Percentiles rank a stretch among this genome's conserved stretches.
These are phyloP conservation scores for Trisateles emortualis DNA, from an alignment of 2,888 invertebrate genomes.

Conservation along the genomic window DNA sequence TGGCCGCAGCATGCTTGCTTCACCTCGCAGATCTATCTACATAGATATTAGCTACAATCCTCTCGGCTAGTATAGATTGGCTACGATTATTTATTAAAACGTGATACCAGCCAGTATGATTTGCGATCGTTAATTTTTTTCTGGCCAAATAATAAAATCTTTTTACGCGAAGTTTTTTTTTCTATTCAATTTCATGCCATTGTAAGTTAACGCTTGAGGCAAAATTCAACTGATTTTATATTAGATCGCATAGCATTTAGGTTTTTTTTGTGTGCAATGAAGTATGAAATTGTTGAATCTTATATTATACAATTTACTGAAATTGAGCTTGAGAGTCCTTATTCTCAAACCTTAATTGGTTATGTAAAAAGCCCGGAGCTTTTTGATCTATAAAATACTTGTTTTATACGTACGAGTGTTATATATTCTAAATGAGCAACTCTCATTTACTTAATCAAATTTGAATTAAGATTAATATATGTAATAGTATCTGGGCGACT, in stretches of 20 bases:
- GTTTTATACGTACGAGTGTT: too few species aligned
- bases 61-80: too few species aligned
- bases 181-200: not conserved
- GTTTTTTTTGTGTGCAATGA: not conserved
- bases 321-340: not conserved
- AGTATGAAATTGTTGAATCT: constrained; percentile 1
- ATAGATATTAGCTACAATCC: too few species aligned
- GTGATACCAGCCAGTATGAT: not conserved
- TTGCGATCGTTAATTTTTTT: not conserved
- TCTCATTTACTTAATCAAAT: too few species aligned
- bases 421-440: too few species aligned
- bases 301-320: not conserved
- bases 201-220: not conserved
- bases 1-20: too few species aligned
- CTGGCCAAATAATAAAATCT: not conserved
- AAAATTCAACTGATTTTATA: not conserved
- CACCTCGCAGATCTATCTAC: too few species aligned
- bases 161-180: not conserved
- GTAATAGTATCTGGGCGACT: too few species aligned
- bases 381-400: too few species aligned
- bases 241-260: not conserved
- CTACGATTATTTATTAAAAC: not conserved
- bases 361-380: too few species aligned
- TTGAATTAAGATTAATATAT: too few species aligned
- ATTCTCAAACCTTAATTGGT: too few species aligned